Conservation (phyloP, 2,888 invertebrate species). For the Chironomus riparius region DNA sequence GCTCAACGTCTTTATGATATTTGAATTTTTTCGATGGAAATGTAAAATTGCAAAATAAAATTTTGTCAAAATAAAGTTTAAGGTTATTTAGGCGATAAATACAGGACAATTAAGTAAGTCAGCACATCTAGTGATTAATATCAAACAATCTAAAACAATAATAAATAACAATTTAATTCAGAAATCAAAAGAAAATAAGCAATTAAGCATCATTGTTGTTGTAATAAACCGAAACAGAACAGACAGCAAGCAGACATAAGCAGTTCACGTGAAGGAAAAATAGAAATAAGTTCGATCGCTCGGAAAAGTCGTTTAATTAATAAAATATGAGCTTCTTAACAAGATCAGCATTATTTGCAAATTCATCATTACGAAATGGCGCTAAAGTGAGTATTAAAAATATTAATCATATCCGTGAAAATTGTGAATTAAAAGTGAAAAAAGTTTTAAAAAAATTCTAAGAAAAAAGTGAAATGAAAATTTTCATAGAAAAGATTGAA, state of each 20-base stretch:
- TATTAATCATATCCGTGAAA: background rate
- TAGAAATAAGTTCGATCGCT: background rate
- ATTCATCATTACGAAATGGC: conserved; percentile 30
- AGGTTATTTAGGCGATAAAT: no score
- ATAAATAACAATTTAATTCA: background rate
- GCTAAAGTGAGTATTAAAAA: conserved; percentile 20
- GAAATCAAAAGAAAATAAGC: background rate
- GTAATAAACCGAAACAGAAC: background rate
- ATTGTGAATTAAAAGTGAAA: background rate
- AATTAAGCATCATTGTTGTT: background rate
- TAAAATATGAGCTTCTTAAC: conserved; percentile 19
- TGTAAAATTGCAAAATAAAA: no score
- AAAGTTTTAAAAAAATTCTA: no score
- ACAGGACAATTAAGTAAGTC: no score
- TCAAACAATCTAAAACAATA: background rate
- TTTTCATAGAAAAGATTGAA: conserved; percentile 13
- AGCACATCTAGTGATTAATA: background rate
- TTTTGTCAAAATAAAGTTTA: no score
- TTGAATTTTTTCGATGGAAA: no score
- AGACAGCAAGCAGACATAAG: background rate
- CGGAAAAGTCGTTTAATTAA: background rate
- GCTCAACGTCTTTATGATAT: no score
- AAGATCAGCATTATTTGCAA: conserved; percentile 27
- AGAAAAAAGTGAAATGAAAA: background rate
- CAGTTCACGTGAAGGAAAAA: no score